These are phyloP conservation scores for Muschampia plurimacula DNA, from an alignment of 2,888 invertebrate genomes.

Conservation along the genomic window DNA sequence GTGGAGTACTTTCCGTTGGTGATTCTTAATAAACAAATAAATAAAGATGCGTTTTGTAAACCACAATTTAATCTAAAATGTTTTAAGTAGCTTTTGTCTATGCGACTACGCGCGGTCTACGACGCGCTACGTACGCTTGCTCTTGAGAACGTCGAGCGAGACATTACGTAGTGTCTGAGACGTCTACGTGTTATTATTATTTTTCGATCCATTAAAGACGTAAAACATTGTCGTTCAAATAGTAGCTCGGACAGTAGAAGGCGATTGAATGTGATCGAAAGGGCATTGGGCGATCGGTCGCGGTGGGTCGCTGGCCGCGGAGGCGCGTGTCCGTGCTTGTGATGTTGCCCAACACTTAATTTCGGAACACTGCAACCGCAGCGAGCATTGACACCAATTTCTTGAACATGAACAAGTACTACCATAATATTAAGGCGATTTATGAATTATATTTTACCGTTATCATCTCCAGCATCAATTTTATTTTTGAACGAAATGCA, in stretches of 20 bases:
- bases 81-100: constrained; percentile 40
- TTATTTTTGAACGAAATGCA: not conserved
- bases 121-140: constrained; percentile 53
- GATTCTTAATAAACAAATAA: no score
- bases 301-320: constrained; percentile 60
- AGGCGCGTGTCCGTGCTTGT: constrained; percentile 44
- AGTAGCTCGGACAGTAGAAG: constrained; percentile 51
- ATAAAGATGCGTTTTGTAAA: constrained; percentile 25
- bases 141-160: constrained; percentile 15
- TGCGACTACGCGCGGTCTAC: constrained; percentile 40
- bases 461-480: constrained; percentile 23
- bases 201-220: constrained; percentile 32
- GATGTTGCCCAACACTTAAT: constrained; percentile 78
- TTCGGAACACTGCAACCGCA: constrained; percentile 83
- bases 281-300: constrained; percentile 60
- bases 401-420: constrained; percentile 70
- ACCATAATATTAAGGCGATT: constrained; percentile 57
- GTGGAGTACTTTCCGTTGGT: no score
- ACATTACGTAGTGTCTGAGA: constrained; percentile 10
- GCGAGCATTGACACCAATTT: constrained; percentile 84
- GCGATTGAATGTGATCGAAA: constrained; percentile 69
- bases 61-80: constrained; percentile 12
- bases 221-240: constrained; percentile 33
- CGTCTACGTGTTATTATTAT: constrained; percentile 39
- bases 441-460: constrained; percentile 48